Evolutionary conservation across 2,113 vertebrate genomes (phyloP).

Genomic region (Parus major): DNA sequence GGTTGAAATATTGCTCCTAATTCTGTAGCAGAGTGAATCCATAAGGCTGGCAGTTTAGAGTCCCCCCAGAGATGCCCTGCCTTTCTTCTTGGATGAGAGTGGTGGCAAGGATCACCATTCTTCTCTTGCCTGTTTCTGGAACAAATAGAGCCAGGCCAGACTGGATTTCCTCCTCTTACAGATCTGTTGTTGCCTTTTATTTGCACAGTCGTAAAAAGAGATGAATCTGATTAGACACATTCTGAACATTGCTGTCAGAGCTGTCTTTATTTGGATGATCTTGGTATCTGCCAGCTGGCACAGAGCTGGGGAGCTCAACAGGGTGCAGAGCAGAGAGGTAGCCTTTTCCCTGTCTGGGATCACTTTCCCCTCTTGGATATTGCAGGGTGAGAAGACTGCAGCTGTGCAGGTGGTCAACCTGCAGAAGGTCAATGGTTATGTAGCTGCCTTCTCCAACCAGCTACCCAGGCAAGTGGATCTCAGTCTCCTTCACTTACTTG

Average conservation of each 20-base stretch:
- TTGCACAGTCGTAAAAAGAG: background rate
- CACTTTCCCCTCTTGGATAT: background rate
- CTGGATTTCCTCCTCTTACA: background rate
- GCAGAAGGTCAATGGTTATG: too few species aligned
- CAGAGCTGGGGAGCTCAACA: background rate
- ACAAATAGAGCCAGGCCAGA: background rate
- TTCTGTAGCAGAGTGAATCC: background rate
- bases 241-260: background rate
- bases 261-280: background rate
- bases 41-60: background rate
- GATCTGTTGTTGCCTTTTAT: background rate
- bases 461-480: rapidly evolving
- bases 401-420: too few species aligned
- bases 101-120: background rate
- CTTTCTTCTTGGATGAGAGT: background rate
- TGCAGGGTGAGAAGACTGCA: background rate
- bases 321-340: background rate
- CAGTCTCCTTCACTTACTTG: background rate
- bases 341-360: background rate
- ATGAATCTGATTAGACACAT: background rate
- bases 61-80: background rate
- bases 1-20: background rate
- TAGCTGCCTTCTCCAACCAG: background rate
- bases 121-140: background rate
- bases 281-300: background rate